These are phyloP conservation scores for Eunapius fragilis DNA, from an alignment of 37 sponge, comb jelly and placozoan species.

Conservation along the genomic window DNA sequence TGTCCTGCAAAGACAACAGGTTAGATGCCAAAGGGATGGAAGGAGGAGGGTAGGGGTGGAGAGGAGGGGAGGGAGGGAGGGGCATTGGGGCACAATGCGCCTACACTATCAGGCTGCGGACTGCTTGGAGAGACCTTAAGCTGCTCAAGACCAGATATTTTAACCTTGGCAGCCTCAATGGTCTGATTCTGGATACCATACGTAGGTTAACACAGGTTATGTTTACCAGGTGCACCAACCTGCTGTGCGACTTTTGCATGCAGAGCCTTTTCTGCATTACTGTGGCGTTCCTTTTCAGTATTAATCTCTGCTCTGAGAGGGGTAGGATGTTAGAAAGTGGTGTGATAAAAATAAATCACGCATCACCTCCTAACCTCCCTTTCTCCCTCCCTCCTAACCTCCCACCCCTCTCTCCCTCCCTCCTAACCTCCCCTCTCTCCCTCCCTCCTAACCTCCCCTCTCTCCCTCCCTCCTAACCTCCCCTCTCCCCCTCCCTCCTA, in stretches of 20 bases:
- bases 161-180: neutral
- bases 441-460: no score
- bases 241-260: slow-evolving; percentile 23
- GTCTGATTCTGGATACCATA: slow-evolving; percentile 11
- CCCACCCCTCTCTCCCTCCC: no score
- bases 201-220: neutral
- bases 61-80: neutral
- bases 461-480: no score
- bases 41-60: neutral
- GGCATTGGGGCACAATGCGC: no score
- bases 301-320: slow-evolving; percentile 26
- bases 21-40: neutral
- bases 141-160: slow-evolving; percentile 33
- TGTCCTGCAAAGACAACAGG: neutral
- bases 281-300: slow-evolving; percentile 8
- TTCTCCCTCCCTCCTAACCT: no score
- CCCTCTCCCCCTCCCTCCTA: no score
- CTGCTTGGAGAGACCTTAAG: neutral
- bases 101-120: neutral
- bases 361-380: no score
- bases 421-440: no score
- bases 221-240: slow-evolving; percentile 1
- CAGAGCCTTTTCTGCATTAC: slow-evolving; percentile 5
- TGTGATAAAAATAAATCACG: no score
- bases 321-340: no score